A percentile compares a stretch with the other conserved stretches of the same genome.
Conservation (phyloP, 2,888 invertebrate genomes). For the Biston betularia region DNA sequence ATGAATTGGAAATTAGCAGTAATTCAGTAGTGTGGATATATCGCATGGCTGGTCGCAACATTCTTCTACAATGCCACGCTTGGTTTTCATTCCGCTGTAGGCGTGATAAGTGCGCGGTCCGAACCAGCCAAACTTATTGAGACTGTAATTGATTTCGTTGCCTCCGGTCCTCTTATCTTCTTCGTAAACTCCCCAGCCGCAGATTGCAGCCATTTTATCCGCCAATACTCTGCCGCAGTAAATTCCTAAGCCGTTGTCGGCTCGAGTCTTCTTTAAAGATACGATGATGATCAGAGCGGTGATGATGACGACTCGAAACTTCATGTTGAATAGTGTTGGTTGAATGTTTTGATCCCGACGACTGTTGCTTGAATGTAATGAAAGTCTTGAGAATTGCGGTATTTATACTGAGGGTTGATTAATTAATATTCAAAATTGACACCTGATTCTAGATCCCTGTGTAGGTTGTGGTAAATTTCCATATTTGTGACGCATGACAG, state of each 20-base stretch:
- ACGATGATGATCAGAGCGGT: constrained; percentile 23
- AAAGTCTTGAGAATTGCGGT: constrained; percentile 10
- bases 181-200: constrained; percentile 8
- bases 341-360: constrained; percentile 13
- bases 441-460: constrained; percentile 17
- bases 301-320: constrained; percentile 22
- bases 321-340: constrained; percentile 32
- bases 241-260: constrained; percentile 1
- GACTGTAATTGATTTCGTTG: constrained; percentile 23
- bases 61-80: constrained; percentile 36
- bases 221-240: constrained; percentile 38
- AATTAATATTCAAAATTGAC: constrained; percentile 34
- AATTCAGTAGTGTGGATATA: constrained; percentile 22
- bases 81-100: constrained; percentile 25
- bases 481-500: constrained; percentile 17
- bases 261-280: background rate
- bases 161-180: constrained; percentile 30
- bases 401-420: constrained; percentile 36
- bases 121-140: constrained; percentile 23
- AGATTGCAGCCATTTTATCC: constrained; percentile 31
- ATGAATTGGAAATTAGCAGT: constrained; percentile 22
- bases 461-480: constrained; percentile 29
- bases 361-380: constrained; percentile 29
- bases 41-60: constrained; percentile 35
- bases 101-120: constrained; percentile 33